Conservation (phyloP, 2,797 vertebrate genomes). For the Rachycentron canadum region DNA sequence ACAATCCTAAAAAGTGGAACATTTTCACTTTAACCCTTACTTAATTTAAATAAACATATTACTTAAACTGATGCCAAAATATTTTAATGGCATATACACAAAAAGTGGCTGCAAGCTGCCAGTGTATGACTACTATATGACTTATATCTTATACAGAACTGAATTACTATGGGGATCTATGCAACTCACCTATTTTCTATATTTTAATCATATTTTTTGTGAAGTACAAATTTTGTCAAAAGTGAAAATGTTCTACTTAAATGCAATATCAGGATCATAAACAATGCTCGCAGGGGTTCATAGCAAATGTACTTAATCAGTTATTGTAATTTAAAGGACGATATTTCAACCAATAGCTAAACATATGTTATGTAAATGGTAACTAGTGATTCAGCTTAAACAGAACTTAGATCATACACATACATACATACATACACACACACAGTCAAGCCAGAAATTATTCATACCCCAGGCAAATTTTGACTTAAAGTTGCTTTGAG, state of each 20-base stretch:
- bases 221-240: neutral
- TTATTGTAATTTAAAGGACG: neutral
- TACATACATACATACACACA: too few species aligned
- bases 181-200: neutral
- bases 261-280: slow-evolving; percentile 42
- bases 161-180: neutral
- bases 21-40: slow-evolving; percentile 64
- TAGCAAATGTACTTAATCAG: neutral
- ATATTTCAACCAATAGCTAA: neutral
- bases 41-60: neutral
- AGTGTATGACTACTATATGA: neutral
- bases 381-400: neutral
- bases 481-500: too few species aligned
- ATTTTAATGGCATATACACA: slow-evolving; percentile 3
- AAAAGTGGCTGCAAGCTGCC: neutral
- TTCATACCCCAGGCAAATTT: too few species aligned
- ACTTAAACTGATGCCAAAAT: neutral
- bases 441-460: too few species aligned
- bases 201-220: neutral
- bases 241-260: slow-evolving; percentile 69
- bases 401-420: neutral
- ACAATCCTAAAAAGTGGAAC: slow-evolving; percentile 40
- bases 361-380: neutral
- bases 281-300: slow-evolving; percentile 47
- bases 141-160: neutral